Base-by-base conservation (phyloP, 2,797 vertebrate genomes). In the Eupleurogrammus muticus region DNA sequence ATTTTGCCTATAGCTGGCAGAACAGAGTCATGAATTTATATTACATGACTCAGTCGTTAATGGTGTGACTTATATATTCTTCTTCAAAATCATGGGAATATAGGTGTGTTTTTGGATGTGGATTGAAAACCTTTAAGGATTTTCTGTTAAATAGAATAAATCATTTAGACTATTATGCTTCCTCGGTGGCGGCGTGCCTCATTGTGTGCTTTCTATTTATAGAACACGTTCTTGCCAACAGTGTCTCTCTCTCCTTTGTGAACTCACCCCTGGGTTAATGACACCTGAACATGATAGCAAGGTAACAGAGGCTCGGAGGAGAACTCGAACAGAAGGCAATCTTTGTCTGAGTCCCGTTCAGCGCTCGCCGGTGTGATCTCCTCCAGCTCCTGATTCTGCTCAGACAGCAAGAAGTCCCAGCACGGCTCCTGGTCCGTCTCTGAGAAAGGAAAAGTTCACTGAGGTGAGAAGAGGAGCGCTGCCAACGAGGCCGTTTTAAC, bases 281-380 rank as follows among this genome's bases (percentile, higher is more conserved):
- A 98, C 86, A 98, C 96, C 84, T 99, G 97, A 66, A 99, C 90
- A 59, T 98, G 97, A 83, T 97, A 99, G 91, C 96, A 98, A 86
- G 96, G 95, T 62, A 99, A 87, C 56, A 99, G 96, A 0, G 96
- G 97, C 85, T 97, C 96, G 4, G 97, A 95, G 54, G 97, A 99
- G 91, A 99, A 96, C 88, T 99, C 98, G 40, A 99, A 99, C 90
- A 98, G 80, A 78, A 99, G 96, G 76, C 94, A 94, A 82, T 99
- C 97, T 56, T 90, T 92, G 72, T 97, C 96, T 5, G 87, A 88
- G 69, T 97, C 96, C 46, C 84, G 90, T 61, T 96, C 96, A 3
- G 93, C 92, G 73, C 92, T 93, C 75, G 90, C 92, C 0, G 91
- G 88, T 5, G 51, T 85, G 55, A 94, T 92, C 55, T 95, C 94